Conservation (phyloP, 2,113 vertebrate species). For the Rousettus leschenaultii region DNA sequence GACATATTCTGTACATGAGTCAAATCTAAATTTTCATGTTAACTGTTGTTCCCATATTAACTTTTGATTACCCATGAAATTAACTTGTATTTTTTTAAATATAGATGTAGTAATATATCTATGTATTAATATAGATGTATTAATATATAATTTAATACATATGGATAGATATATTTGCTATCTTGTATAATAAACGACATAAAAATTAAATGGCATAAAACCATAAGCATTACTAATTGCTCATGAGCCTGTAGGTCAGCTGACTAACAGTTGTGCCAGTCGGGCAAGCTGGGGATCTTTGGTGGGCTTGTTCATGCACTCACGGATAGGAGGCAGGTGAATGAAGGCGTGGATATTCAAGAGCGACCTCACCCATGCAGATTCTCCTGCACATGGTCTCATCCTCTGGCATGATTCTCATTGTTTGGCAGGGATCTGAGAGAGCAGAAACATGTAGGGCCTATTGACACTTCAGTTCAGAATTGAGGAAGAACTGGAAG, state of each 20-base stretch:
- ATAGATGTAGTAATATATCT: not conserved
- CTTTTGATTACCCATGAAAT: not conserved
- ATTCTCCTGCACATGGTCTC: no score
- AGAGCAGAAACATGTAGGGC: not conserved
- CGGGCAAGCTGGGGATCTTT: no score
- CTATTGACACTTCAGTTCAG: not conserved
- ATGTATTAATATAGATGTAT: not conserved
- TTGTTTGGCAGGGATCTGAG: not conserved
- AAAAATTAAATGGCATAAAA: not conserved
- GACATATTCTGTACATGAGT: not conserved
- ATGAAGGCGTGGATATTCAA: no score
- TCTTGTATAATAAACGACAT: not conserved
- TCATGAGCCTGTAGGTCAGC: not conserved
- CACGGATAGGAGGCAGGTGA: no score
- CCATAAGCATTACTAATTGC: not conserved
- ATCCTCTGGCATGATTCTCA: not conserved
- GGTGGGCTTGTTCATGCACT: not conserved
- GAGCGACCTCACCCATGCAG: no score
- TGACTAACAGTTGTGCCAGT: no score
- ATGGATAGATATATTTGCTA: not conserved
- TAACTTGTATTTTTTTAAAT: not conserved
- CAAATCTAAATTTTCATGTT: not conserved
- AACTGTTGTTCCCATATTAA: not conserved
- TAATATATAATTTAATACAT: not conserved
- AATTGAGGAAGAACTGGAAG: not conserved